Evolutionary conservation across 2,113 vertebrate genomes (phyloP), one percentile per base, ranked within the genome.

Genomic region (Bucco capensis): DNA sequence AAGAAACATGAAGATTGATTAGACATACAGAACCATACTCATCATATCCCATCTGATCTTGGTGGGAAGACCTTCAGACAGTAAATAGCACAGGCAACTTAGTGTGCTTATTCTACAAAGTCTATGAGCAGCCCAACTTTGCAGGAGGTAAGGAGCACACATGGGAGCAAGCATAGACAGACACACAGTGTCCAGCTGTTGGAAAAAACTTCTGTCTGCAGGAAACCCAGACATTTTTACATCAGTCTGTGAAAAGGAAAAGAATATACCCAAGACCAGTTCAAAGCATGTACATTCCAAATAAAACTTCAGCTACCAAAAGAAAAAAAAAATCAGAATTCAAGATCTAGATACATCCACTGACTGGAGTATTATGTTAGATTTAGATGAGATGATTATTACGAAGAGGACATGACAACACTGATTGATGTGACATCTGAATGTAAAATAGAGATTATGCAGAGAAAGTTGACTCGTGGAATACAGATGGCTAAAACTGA

Each of bases 361-460:
- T 61, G 54, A 65, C 67, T 85, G 66, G 47, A 87, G 76, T 79
- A 92, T 76, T 89, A 82, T 18, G 27, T 67, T 80, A 50, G 61
- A 87, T 74, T 92, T 71, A 91, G 74, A 85, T 51, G 47, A 89
- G 70, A 81, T 56, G 23, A 91, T 89, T 87, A 71, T 85, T 91
- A 69, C 6, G 6, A 87, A 92, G 9, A 61, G 88, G 78, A 83
- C 62, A 75, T 57, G 75, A 89, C 78, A 89, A 49, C 30, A 28
- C 50, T 85, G 85, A 87, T 83, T 89, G 91, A 72, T 69, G 27
- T 60, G 74, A 87, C 87, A 84, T 74, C 81, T 84, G 77, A 91
- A 51, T 81, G 38, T 74, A 38, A 89, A 95, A 78, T 64, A 88
- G 69, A 92, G 64, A 37, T 60, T 89, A 84, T 87, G 53, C 71